Evolutionary conservation across 2,888 invertebrate genomes (phyloP).

Genomic region (Papilio protenor): DNA sequence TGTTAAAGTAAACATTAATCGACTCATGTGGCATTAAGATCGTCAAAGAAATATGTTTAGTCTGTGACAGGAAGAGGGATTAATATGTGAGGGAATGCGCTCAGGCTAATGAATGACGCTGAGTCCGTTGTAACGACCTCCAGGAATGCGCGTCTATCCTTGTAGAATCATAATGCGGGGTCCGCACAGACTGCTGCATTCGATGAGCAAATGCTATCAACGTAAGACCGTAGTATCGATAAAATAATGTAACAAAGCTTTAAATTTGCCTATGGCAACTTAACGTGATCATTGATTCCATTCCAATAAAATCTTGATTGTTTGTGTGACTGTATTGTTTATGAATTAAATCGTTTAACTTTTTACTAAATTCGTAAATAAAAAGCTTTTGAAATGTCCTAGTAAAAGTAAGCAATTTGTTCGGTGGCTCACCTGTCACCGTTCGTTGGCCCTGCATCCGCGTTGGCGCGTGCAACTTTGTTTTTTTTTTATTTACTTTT

Average conservation of each 20-base stretch:
- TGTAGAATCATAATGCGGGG: conserved; percentile 57
- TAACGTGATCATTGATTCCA: background rate
- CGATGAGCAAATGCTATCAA: background rate
- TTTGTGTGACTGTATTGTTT: background rate
- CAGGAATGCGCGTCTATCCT: conserved; percentile 62
- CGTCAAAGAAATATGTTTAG: conserved; percentile 47
- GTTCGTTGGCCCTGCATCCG: conserved; percentile 76
- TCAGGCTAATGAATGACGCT: conserved; percentile 69
- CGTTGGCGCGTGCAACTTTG: conserved; percentile 65
- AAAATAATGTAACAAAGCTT: background rate
- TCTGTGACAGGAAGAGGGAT: conserved; percentile 61
- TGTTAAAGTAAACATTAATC: conserved; percentile 39
- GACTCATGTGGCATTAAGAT: conserved; percentile 42
- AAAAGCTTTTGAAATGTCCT: conserved; percentile 44
- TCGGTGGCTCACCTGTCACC: conserved; percentile 72
- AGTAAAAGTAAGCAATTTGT: conserved; percentile 62
- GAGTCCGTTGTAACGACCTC: conserved; percentile 59
- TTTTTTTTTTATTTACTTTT: conserved; percentile 53
- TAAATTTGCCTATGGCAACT: background rate
- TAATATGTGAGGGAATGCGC: conserved; percentile 73
- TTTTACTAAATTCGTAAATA: conserved; percentile 3
- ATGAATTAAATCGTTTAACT: background rate
- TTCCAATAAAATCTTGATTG: background rate
- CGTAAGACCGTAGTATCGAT: background rate
- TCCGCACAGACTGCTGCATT: conserved; percentile 16